Base-by-base conservation (phyloP, 64 coral and sea anemone genomes). In the Exaiptasia diaphana region DNA sequence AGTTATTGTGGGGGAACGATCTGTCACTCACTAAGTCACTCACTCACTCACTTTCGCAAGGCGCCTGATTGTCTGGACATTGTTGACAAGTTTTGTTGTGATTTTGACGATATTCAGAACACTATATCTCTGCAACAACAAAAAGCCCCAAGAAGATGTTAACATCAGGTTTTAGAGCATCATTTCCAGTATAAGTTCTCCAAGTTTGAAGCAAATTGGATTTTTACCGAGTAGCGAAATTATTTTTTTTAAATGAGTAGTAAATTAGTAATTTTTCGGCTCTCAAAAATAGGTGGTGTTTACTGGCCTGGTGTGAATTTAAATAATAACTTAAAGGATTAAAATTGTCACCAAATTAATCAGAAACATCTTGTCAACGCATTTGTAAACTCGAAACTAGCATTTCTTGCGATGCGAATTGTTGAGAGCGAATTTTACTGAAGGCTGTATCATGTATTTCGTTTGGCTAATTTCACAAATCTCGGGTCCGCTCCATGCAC, bases 11-110 rank as follows among this genome's bases (percentile, higher is more conserved):
- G n/a, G n/a, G n/a, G n/a, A n/a, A n/a, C n/a, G n/a, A n/a, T n/a
- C n/a, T n/a, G n/a, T n/a, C n/a, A n/a, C n/a, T n/a, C n/a, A n/a
- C n/a, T n/a, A n/a, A n/a, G n/a, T n/a, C n/a, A n/a, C n/a, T n/a
- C n/a, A n/a, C n/a, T n/a, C n/a, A n/a, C n/a, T n/a, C n/a, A n/a
- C n/a, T n/a, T n/a, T n/a, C n/a, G n/a, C 9, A 1, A n/a, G 33
- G 0, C 7, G 37, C 38, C 18, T 71, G 25, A 41, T 43, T 15
- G 17, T 71, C 42, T 6, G 43, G 43, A 46, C 62, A 38, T 44
- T 74, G 25, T 74, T 74, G 22, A 29, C 70, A 74, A 25, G 70
- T 74, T 74, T 29, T 48, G 42, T 74, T 74, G 71, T 71, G 68
- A 71, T 71, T 71, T 21, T 21, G 35, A 32, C 11, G 40, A 74